A percentile compares a stretch with the other conserved stretches of the same genome.
These are phyloP conservation scores for Heterocephalus glaber DNA, from an alignment of 2,113 vertebrate genomes.

Conservation along the genomic window DNA sequence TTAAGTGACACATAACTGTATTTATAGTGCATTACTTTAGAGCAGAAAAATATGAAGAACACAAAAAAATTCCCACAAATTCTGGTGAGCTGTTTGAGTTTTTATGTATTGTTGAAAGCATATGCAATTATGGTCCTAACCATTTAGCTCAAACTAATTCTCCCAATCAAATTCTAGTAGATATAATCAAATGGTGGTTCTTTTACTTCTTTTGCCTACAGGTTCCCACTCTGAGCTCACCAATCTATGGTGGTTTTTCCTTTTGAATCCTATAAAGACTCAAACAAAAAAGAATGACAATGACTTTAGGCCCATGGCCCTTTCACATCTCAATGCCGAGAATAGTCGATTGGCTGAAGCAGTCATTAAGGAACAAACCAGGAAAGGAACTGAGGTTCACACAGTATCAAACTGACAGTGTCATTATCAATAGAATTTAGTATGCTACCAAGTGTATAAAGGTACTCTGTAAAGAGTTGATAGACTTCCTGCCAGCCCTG, in stretches of 20 bases:
- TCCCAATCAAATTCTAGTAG: constrained; percentile 22
- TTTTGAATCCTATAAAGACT: not conserved
- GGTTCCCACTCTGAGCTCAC: not conserved
- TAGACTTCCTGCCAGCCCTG: constrained; percentile 2
- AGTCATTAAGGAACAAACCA: constrained; percentile 32
- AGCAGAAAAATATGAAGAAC: not conserved
- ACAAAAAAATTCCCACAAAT: constrained; percentile 30
- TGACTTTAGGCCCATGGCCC: not conserved
- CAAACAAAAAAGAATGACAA: constrained; percentile 38
- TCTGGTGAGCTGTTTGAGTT: not conserved
- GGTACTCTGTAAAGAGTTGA: not conserved
- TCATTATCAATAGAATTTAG: constrained; percentile 28
- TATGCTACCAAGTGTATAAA: constrained; percentile 34
- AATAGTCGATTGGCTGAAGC: not conserved
- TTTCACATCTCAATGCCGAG: constrained; percentile 18
- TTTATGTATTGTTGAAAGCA: constrained; percentile 29
- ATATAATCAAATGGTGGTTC: not conserved
- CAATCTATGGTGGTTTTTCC: not conserved
- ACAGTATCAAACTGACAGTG: not conserved
- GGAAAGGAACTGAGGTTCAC: constrained; percentile 18
- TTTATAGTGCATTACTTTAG: not conserved
- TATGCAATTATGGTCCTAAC: not conserved
- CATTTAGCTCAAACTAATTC: not conserved
- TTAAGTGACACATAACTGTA: not conserved
- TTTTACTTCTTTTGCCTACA: constrained; percentile 1